Conservation (phyloP, 2,888 invertebrate species). For the Xanthia togata region DNA sequence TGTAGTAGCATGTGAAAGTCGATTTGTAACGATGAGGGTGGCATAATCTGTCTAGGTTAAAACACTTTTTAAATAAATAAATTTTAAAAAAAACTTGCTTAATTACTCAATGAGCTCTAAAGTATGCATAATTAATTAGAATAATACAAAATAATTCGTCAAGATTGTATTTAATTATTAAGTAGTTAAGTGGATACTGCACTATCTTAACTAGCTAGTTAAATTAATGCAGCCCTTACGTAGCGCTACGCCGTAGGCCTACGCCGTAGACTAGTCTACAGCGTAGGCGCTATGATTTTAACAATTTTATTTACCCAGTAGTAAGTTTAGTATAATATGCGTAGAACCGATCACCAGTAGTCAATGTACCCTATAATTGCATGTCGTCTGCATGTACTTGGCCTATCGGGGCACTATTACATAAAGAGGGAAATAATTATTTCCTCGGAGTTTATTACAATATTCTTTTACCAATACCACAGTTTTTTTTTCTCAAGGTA, state of each 20-base stretch:
- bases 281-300: slow-evolving; percentile 14
- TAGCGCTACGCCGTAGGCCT: slow-evolving; percentile 47
- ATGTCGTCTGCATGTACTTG: neutral
- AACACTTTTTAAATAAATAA: too few relatives aligned
- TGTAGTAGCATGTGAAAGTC: too few relatives aligned
- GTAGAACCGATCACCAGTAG: neutral
- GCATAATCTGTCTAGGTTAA: too few relatives aligned
- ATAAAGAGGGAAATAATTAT: neutral
- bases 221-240: slow-evolving; percentile 11
- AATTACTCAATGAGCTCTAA: neutral
- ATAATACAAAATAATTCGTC: neutral
- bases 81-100: too few relatives aligned
- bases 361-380: neutral
- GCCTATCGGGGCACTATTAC: neutral
- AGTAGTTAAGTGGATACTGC: neutral
- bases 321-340: neutral
- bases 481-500: neutral
- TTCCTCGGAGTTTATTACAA: neutral
- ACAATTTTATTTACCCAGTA: neutral
- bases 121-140: neutral
- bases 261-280: slow-evolving; percentile 40
- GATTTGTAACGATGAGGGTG: too few relatives aligned
- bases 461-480: neutral
- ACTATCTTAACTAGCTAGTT: too few relatives aligned
- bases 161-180: neutral